phyloP scores from a whole-genome alignment of 2,113 vertebrate species.

The Syrmaticus mikado region DNA sequence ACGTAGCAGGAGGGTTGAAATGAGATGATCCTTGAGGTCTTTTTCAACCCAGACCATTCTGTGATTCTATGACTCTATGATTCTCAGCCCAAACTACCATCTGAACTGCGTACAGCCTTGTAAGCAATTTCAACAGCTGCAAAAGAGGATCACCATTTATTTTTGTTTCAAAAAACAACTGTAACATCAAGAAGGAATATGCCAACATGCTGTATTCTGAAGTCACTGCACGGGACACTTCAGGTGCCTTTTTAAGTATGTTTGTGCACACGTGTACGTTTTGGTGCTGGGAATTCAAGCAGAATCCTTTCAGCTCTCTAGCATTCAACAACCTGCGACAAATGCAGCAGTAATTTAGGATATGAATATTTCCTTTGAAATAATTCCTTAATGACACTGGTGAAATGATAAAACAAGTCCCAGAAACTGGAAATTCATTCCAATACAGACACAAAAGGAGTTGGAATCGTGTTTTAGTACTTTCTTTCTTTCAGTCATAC shows the following conservation, averaged over 20 bases:
- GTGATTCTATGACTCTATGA: too few relatives aligned
- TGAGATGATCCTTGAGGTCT: too few relatives aligned
- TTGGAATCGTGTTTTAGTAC: constrained; percentile 84
- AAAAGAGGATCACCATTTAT: constrained; percentile 13
- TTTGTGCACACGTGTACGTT: background rate
- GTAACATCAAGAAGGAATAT: background rate
- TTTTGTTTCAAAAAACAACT: constrained; percentile 16
- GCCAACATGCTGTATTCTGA: background rate
- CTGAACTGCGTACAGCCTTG: constrained; percentile 46
- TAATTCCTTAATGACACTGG: constrained; percentile 47
- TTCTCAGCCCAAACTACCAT: background rate
- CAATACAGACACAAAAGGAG: constrained; percentile 80
- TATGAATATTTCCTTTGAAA: background rate
- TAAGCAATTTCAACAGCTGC: constrained; percentile 42
- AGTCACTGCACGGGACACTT: background rate
- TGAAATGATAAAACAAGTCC: constrained; percentile 64
- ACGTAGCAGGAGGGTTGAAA: too few relatives aligned
- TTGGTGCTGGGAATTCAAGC: background rate
- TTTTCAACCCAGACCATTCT: too few relatives aligned
- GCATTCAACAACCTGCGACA: constrained; percentile 15
- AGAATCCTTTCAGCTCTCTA: constrained; percentile 36
- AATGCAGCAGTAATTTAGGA: background rate
- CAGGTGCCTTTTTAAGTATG: background rate
- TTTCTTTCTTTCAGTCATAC: constrained; percentile 78
- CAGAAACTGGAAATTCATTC: constrained; percentile 78